A percentile compares a stretch with the other conserved stretches of the same genome.
phyloP scores from a whole-genome alignment of 2,797 vertebrate genomes.

The Distichodus sexfasciatus region DNA sequence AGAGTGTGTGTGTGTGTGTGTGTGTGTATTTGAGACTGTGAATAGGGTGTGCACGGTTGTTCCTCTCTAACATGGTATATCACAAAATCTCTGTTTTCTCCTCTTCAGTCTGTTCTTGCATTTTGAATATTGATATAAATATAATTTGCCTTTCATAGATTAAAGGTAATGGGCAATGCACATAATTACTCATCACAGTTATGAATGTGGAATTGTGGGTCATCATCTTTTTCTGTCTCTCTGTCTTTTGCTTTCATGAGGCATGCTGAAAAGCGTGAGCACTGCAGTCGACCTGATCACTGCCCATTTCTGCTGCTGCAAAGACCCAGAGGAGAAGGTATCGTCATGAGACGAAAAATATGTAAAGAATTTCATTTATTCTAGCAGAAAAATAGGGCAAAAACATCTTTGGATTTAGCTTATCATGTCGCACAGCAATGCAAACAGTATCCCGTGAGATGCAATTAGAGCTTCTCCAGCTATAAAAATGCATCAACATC shows the following conservation, averaged over 20 bases:
- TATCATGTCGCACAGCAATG: background rate
- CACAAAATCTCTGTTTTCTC: too few relatives aligned
- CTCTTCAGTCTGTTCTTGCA: too few relatives aligned
- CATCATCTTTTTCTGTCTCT: background rate
- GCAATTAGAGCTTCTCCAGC: constrained; percentile 4
- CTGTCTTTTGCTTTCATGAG: constrained; percentile 54
- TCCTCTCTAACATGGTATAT: too few relatives aligned
- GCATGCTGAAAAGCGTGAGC: constrained; percentile 89
- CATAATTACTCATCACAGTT: background rate
- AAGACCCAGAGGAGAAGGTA: constrained; percentile 92
- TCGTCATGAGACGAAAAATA: background rate
- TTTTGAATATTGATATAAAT: too few relatives aligned
- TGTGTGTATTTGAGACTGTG: constrained; percentile 1
- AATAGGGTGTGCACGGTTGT: too few relatives aligned
- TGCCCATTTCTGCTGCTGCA: constrained; percentile 90
- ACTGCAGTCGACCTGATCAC: constrained; percentile 90
- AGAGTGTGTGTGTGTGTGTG: constrained; percentile 22
- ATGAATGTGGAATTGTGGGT: too few relatives aligned
- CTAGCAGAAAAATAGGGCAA: constrained; percentile 5
- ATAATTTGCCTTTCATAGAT: too few relatives aligned
- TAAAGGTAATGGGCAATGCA: background rate
- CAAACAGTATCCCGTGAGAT: background rate
- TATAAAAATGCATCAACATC: background rate
- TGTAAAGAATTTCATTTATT: background rate
- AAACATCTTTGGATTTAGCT: background rate